Evolutionary conservation across 2,113 vertebrate genomes (phyloP), one percentile per base, ranked within the genome.

Genomic region (Trematomus loennbergii): DNA sequence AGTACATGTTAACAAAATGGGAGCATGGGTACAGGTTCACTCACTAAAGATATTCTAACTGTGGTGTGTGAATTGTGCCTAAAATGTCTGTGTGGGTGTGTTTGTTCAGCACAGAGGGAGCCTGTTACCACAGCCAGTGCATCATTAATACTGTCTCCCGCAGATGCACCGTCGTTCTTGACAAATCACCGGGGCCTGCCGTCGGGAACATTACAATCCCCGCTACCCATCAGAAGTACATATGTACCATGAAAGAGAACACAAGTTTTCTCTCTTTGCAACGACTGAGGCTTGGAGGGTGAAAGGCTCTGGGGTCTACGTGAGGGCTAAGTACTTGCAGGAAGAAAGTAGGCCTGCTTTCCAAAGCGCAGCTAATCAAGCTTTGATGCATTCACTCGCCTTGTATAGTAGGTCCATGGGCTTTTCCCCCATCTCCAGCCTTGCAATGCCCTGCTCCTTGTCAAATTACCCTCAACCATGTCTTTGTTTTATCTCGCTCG

Each of bases 131-230:
- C 63, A 33, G 85, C 77, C 81, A 84, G 89, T 78, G 85, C 89
- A 91, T 93, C 89, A 91, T 94, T 94, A 92, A 93, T 89, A 87
- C 69, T n/a, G 60, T 82, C 78, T 92, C 78, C 80, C 52, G 63
- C 87, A 86, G 79, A 87, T 86, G 86, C 77, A 86, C 84, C 87
- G 53, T 88, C 85, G 53, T 79, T 83, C 70, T 72, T 81, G 81
- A 90, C 91, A 87, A 92, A 90, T 86, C 88, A 79, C 88, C 13
- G 12, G 76, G 86, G 90, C 67, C 73, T 66, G 73, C 88, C 88
- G 72, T 86, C 66, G 46, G 81, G 85, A 85, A 78, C 87, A 82
- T 87, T 83, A 73, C 75, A 81, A 78, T 70, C 77, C 85, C 33
- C 36, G 11, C 78, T 71, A 52, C 81, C 79, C 79, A 64, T 81